These are phyloP conservation scores for Tanytarsus gracilentus DNA, from an alignment of 2,888 invertebrate genomes.

Conservation along the genomic window DNA sequence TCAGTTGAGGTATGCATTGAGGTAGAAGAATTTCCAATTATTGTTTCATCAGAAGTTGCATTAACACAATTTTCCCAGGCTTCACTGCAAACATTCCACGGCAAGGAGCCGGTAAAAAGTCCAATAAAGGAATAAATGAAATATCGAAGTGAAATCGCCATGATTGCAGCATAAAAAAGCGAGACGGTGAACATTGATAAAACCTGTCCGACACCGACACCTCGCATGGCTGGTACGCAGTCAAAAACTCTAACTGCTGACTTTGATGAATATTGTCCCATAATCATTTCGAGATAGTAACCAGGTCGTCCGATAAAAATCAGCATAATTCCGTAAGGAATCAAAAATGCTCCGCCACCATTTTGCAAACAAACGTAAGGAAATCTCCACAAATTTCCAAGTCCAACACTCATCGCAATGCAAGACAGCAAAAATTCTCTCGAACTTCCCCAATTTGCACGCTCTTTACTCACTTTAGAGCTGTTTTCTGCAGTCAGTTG, in stretches of 20 bases:
- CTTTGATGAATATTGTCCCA: conserved; percentile 61
- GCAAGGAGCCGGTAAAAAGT: conserved; percentile 51
- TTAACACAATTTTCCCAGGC: conserved; percentile 47
- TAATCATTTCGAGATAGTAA: conserved; percentile 45
- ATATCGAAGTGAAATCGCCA: conserved; percentile 56
- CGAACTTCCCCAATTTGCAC: conserved; percentile 42
- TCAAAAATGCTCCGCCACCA: conserved; percentile 53
- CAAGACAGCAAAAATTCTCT: conserved; percentile 43
- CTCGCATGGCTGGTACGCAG: conserved; percentile 59
- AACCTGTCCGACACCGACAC: conserved; percentile 50
- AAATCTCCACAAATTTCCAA: conserved; percentile 62
- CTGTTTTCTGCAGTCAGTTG: too few relatives aligned
- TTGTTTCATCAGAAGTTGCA: conserved; percentile 29
- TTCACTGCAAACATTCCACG: conserved; percentile 52
- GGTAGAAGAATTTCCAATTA: conserved; percentile 36
- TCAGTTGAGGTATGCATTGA: too few relatives aligned
- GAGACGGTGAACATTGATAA: conserved; percentile 49
- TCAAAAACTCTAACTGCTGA: conserved; percentile 61
- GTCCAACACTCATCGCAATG: conserved; percentile 52
- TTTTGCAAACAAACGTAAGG: conserved; percentile 58
- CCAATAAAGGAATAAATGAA: conserved; percentile 52
- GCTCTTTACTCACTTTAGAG: too few relatives aligned
- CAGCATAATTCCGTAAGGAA: not conserved
- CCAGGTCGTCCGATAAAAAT: conserved; percentile 43
- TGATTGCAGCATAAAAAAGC: conserved; percentile 58